A percentile compares a stretch with the other conserved stretches of the same genome.
These are phyloP conservation scores for Calypte anna DNA, from an alignment of 2,113 vertebrate species.

Conservation along the genomic window DNA sequence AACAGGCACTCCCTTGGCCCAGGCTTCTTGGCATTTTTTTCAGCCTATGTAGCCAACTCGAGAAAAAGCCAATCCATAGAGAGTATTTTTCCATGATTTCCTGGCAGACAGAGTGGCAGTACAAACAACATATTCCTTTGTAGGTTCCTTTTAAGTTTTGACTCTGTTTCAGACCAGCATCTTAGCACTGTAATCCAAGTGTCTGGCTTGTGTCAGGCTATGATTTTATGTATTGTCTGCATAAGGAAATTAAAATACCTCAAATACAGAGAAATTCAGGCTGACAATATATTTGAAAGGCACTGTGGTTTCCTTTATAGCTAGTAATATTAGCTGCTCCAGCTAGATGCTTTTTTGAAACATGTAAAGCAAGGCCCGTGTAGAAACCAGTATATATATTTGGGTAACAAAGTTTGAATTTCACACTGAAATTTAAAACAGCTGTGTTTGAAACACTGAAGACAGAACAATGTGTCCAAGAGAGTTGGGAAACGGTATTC, in stretches of 20 bases:
- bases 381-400: not conserved
- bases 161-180: not conserved
- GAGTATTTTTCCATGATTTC: not conserved
- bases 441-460: not conserved
- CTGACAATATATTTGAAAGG: not conserved
- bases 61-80: not conserved
- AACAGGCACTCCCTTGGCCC: not conserved
- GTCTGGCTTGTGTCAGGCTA: not conserved
- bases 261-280: slow-evolving; percentile 17
- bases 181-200: not conserved
- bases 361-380: not conserved
- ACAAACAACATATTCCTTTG: slow-evolving; percentile 1
- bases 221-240: slow-evolving; percentile 11
- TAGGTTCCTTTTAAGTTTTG: slow-evolving; percentile 3
- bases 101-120: not conserved
- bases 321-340: not conserved
- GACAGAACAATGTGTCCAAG: not conserved
- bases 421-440: not conserved
- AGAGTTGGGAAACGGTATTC: not conserved
- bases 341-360: not conserved
- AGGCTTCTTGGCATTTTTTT: not conserved
- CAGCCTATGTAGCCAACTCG: not conserved
- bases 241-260: slow-evolving; percentile 20
- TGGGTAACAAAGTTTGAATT: not conserved
- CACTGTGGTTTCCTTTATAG: not conserved